These are phyloP conservation scores for Simalia tracyae DNA, from an alignment of 2,797 vertebrate genomes.

Conservation along the genomic window DNA sequence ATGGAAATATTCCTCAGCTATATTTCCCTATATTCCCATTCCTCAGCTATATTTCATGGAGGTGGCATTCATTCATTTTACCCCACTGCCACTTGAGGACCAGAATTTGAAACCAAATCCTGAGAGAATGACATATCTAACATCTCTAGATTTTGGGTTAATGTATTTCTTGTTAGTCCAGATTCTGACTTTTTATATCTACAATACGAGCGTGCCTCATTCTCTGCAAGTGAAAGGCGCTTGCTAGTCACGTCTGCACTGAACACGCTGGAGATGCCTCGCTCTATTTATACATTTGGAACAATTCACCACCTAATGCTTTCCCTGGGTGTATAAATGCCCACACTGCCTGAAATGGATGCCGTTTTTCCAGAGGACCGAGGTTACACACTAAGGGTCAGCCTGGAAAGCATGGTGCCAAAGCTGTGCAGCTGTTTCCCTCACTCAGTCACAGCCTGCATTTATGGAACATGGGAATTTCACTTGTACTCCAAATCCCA, in stretches of 20 bases:
- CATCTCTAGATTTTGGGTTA: not conserved
- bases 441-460: slow-evolving; percentile 69
- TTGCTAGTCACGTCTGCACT: slow-evolving; percentile 43
- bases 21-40: not conserved
- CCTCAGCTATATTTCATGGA: not conserved
- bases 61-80: not conserved
- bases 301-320: slow-evolving; percentile 54
- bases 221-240: slow-evolving; percentile 44
- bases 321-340: slow-evolving; percentile 59
- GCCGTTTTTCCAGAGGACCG: slow-evolving; percentile 42
- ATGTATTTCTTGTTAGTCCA: not conserved
- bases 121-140: not conserved
- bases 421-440: slow-evolving; percentile 70
- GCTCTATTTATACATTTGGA: slow-evolving; percentile 60
- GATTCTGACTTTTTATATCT: not conserved
- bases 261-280: slow-evolving; percentile 33
- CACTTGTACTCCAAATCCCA: slow-evolving; percentile 64
- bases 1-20: not conserved
- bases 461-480: slow-evolving; percentile 65
- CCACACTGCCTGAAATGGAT: slow-evolving; percentile 61
- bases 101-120: not conserved
- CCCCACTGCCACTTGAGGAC: not conserved
- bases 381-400: slow-evolving; percentile 61
- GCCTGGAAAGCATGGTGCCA: slow-evolving; percentile 54
- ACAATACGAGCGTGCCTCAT: not conserved